Evolutionary conservation across 1,140 invertebrate genomes (phyloP), one percentile per base, ranked within the genome.

Genomic region (Nautilus pompilius): DNA sequence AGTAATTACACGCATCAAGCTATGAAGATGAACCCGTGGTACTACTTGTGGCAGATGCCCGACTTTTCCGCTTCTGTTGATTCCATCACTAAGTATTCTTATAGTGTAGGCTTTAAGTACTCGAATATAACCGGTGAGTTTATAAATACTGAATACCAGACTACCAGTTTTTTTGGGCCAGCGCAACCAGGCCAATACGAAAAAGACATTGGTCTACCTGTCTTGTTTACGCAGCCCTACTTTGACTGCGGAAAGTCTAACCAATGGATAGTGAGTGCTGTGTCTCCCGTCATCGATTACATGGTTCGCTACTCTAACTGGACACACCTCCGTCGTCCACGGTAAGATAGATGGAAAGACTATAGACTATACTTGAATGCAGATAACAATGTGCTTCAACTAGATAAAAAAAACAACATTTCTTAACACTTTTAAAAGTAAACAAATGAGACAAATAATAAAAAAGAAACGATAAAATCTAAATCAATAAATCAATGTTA

Each of bases 201-300:
- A 10, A 30, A 8, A 24, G 55, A 65, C 17, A 55, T 60, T 93
- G 83, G 75, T 91, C 90, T 13, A 93, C 94, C 95, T 41, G 91
- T 97, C 0, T 92, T 93, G 83, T 96, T 91, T 88, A 94, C 91
- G 3, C 84, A 89, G 58, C 95, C 95, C 0, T 98, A 97, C 81
- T 97, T 95, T 82, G 95, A 97, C 84, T 97, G 95, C 81, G 91
- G 90, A 17, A 85, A 93, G 70, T 90, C 93, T 0, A 95, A 97
- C 82, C 92, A 95, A 80, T 98, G 95, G 95, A 80, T 96, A 5
- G 90, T 96, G 2, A 90, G 89, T 56, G 94, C 93, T 28, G 90
- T 94, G 8, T 91, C 93, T 56, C 95, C 95, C 2, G 91, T 98
- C 60, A 91, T 91, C 55, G 95, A 97, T 82, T 93, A 96, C 55